Percentiles rank a stretch among this genome's conserved stretches.
Evolutionary conservation across 2,888 invertebrate species (phyloP).

Genomic region (Caenorhabditis sp.): DNA sequence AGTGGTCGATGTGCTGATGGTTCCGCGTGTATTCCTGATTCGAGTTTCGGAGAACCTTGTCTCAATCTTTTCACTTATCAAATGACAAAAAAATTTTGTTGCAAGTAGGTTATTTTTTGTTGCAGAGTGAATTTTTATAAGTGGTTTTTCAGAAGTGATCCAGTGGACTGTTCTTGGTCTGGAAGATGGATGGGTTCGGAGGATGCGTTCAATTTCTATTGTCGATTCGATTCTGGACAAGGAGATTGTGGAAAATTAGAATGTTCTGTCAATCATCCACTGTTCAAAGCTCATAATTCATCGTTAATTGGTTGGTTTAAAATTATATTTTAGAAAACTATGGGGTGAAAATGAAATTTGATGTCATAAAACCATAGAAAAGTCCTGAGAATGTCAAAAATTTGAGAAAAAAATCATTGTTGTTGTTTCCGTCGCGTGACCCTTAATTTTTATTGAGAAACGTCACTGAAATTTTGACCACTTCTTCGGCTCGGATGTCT

Average conservation of each 20-base stretch:
- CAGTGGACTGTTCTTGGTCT: constrained; percentile 59
- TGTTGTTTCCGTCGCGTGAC: too few species aligned
- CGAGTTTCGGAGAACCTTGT: constrained; percentile 51
- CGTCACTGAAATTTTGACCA: too few species aligned
- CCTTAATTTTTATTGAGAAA: too few species aligned
- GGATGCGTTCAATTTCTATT: constrained; percentile 53
- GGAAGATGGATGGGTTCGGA: constrained; percentile 57
- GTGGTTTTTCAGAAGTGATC: constrained; percentile 35
- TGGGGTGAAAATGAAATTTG: too few species aligned
- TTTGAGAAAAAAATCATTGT: too few species aligned
- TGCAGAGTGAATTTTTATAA: background rate
- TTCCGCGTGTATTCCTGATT: constrained; percentile 44
- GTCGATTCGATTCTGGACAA: constrained; percentile 41
- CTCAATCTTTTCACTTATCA: constrained; percentile 45
- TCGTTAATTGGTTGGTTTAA: constrained; percentile 40
- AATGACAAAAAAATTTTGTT: constrained; percentile 53
- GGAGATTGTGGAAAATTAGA: constrained; percentile 49
- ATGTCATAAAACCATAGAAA: too few species aligned
- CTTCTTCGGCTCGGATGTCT: too few species aligned
- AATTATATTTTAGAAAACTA: constrained; percentile 3
- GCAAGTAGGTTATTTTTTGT: constrained; percentile 36
- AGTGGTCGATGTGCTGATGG: constrained; percentile 48
- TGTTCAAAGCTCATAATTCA: constrained; percentile 45
- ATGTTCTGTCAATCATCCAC: constrained; percentile 50
- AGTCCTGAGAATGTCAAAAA: too few species aligned